A percentile compares a stretch with the other conserved stretches of the same genome.
phyloP scores from a whole-genome alignment of 1,140 invertebrate species.

The Hormaphis cornu region DNA sequence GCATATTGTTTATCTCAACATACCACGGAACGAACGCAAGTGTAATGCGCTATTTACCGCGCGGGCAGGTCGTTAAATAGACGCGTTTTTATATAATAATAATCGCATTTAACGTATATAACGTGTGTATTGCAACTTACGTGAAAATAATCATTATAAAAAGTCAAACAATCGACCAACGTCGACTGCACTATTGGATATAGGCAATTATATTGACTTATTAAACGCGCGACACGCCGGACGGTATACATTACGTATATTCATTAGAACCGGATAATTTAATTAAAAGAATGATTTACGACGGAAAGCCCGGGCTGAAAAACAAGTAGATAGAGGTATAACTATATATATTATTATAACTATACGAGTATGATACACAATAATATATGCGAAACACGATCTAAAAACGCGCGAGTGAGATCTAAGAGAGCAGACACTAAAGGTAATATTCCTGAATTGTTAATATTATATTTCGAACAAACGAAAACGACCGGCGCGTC shows the following conservation, averaged over 20 bases:
- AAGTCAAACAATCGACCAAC: not conserved
- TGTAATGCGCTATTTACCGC: no score
- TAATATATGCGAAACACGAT: not conserved
- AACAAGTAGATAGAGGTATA: not conserved
- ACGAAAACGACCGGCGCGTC: no score
- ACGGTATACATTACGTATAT: not conserved
- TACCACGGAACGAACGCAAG: no score
- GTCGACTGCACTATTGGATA: not conserved
- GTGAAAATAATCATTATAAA: not conserved
- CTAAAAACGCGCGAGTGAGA: no score
- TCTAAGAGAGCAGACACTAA: no score
- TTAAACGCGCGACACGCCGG: not conserved
- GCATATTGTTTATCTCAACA: no score
- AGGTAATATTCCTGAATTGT: no score
- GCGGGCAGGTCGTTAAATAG: not conserved
- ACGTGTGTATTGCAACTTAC: not conserved
- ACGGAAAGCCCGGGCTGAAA: not conserved
- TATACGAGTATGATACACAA: no score
- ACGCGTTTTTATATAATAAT: no score
- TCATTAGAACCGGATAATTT: constrained; percentile 8
- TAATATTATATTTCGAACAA: no score
- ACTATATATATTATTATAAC: no score
- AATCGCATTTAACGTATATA: not conserved
- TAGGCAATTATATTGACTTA: constrained; percentile 3
- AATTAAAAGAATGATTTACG: constrained; percentile 8